These are phyloP conservation scores for Epizoanthus fatuus DNA, from an alignment of 92 coral and sea anemone species.

Conservation along the genomic window DNA sequence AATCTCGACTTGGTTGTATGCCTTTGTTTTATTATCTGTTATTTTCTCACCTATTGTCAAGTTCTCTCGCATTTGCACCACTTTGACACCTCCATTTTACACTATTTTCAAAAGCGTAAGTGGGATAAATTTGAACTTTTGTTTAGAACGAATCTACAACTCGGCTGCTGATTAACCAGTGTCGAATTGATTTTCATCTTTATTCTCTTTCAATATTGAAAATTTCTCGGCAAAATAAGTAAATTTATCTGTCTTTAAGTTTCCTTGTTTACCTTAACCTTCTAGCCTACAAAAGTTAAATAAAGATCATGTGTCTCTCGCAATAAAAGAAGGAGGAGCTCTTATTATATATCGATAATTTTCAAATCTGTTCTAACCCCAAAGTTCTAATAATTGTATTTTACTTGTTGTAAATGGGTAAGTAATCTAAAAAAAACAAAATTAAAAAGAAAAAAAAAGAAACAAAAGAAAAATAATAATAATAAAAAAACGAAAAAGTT, in stretches of 20 bases:
- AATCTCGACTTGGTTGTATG: constrained; percentile 69
- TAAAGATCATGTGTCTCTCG: constrained; percentile 36
- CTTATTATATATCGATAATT: constrained; percentile 57
- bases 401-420: constrained; percentile 6
- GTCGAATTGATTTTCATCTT: constrained; percentile 56
- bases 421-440: constrained; percentile 9
- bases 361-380: constrained; percentile 37
- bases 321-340: constrained; percentile 76
- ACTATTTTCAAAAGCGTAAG: constrained; percentile 83
- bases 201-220: constrained; percentile 6
- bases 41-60: constrained; percentile 85
- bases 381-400: constrained; percentile 35
- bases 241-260: constrained; percentile 13
- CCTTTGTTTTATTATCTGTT: constrained; percentile 86
- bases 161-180: constrained; percentile 48
- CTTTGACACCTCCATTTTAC: constrained; percentile 92
- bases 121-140: constrained; percentile 90
- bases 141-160: constrained; percentile 51
- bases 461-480: no score
- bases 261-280: constrained; percentile 18
- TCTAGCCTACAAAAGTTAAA: constrained; percentile 42
- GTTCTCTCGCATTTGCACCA: constrained; percentile 91
- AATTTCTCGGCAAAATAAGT: constrained; percentile 27
- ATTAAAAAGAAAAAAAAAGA: no score
- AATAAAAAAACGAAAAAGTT: no score